A percentile compares a stretch with the other conserved stretches of the same genome.
phyloP scores from a whole-genome alignment of 2,113 vertebrate species.

The Dicrurus megarhynchus region DNA sequence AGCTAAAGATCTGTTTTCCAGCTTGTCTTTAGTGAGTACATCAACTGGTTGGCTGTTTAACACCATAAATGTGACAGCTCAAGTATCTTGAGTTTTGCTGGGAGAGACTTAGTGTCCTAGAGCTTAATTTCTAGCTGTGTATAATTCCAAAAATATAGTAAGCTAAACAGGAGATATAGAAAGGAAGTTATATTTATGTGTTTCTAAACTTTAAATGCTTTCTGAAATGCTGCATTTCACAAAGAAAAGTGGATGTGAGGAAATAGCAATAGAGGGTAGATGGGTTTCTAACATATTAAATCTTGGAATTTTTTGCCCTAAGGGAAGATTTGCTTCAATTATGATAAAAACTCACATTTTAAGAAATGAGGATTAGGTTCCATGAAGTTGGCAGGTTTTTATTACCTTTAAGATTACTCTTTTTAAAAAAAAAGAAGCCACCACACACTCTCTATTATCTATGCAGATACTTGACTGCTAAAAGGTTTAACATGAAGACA shows the following conservation, averaged over 20 bases:
- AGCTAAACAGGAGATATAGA: not conserved
- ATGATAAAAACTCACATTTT: not conserved
- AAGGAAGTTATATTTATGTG: not conserved
- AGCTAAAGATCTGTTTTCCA: not conserved
- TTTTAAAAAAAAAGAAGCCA: not conserved
- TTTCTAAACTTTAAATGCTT: not conserved
- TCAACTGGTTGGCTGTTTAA: not conserved
- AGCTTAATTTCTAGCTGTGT: not conserved
- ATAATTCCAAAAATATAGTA: not conserved
- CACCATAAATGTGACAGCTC: not conserved
- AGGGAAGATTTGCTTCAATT: not conserved
- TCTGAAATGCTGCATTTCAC: not conserved
- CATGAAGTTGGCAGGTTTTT: not conserved
- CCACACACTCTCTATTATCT: not conserved
- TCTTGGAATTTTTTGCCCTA: not conserved
- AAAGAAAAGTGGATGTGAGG: not conserved
- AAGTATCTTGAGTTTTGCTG: not conserved
- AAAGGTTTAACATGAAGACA: not conserved
- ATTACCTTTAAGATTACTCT: not conserved
- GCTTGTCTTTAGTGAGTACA: not conserved
- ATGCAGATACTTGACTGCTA: not conserved
- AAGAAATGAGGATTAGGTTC: not conserved
- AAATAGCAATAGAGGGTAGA: not conserved
- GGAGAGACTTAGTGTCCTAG: not conserved
- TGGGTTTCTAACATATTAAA: not conserved